A percentile compares a stretch with the other conserved stretches of the same genome.
Conservation (phyloP, 2,113 vertebrate species). For the Marmota flaviventris region DNA sequence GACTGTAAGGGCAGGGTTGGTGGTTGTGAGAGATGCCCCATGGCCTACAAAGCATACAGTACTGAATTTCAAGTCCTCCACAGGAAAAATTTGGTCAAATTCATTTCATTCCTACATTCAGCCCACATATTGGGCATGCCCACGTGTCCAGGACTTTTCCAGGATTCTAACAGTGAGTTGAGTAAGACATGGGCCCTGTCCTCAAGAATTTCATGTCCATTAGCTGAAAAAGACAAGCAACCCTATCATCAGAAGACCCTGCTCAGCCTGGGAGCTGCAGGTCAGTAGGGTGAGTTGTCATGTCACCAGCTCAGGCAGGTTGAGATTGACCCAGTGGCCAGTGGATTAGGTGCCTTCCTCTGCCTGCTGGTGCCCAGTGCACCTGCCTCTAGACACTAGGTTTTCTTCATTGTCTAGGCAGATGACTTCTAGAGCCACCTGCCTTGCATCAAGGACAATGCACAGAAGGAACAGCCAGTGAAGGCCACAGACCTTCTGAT, state of each 20-base stretch:
- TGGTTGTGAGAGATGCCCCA: not conserved
- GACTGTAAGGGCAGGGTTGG: not conserved
- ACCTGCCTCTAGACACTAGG: constrained; percentile 23
- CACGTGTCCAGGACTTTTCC: too few species aligned
- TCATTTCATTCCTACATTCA: not conserved
- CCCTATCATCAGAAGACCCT: not conserved
- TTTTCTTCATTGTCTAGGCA: constrained; percentile 76
- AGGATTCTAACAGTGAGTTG: not conserved
- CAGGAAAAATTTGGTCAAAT: not conserved
- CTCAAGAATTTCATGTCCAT: not conserved
- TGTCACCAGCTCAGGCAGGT: not conserved
- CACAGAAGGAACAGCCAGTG: constrained; percentile 64
- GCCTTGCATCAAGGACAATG: constrained; percentile 64
- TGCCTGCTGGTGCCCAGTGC: accelerated
- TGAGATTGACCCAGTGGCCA: accelerated
- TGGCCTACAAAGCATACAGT: not conserved
- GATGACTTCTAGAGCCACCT: constrained; percentile 80
- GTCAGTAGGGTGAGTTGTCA: too few species aligned
- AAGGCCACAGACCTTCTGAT: constrained; percentile 76
- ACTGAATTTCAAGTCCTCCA: not conserved
- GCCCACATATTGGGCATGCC: not conserved
- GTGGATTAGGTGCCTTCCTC: not conserved
- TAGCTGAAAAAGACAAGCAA: not conserved
- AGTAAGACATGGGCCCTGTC: not conserved
- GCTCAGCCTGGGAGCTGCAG: accelerated